Conservation (phyloP, 2,888 invertebrate genomes). For the Julus scanicus region DNA sequence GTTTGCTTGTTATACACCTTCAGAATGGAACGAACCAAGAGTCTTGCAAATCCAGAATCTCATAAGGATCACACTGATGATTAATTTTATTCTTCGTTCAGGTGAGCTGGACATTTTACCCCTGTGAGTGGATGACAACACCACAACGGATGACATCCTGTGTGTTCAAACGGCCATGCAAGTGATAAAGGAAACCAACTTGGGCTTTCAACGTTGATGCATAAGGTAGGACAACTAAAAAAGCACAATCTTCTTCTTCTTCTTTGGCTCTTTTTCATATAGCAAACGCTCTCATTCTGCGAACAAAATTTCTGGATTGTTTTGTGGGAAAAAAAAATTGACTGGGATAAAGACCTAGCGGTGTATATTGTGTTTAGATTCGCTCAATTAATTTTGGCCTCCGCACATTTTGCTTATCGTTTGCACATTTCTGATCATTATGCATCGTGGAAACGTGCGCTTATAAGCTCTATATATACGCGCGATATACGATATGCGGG, state of each 20-base stretch:
- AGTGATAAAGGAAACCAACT: neutral
- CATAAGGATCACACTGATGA: neutral
- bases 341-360: neutral
- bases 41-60: neutral
- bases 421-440: slow-evolving; percentile 43
- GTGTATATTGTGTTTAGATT: slow-evolving; percentile 31
- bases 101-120: neutral
- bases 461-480: neutral
- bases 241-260: neutral
- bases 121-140: neutral
- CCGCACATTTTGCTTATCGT: slow-evolving; percentile 42
- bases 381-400: slow-evolving; percentile 50
- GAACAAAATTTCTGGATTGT: neutral
- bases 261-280: neutral
- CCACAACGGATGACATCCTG: neutral
- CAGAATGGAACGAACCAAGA: neutral
- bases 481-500: slow-evolving; percentile 1
- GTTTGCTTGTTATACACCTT: too few relatives aligned
- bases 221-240: neutral
- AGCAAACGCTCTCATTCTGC: neutral
- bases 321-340: neutral
- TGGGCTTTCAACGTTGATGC: neutral
- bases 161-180: neutral
- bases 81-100: neutral
- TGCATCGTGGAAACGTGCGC: neutral